A percentile compares a stretch with the other conserved stretches of the same genome.
Evolutionary conservation across 2,113 vertebrate genomes (phyloP).

Genomic region (Daboia siamensis): DNA sequence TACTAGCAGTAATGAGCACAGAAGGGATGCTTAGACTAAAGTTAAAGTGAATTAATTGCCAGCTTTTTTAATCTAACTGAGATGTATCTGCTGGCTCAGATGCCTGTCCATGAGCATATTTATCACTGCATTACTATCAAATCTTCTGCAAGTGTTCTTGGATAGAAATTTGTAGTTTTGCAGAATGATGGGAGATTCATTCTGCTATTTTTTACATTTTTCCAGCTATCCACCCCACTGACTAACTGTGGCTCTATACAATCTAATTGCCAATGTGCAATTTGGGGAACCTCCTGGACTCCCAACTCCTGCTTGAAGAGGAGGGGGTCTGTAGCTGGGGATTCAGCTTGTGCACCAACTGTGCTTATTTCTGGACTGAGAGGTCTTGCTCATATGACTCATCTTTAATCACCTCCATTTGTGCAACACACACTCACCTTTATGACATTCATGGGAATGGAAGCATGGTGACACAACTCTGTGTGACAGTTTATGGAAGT

Average conservation of each 20-base stretch:
- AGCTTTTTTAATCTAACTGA: conserved; percentile 11
- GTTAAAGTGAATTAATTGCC: conserved; percentile 20
- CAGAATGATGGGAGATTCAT: not conserved
- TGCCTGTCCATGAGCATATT: not conserved
- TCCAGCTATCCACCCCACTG: not conserved
- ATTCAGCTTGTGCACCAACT: not conserved
- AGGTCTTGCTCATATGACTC: not conserved
- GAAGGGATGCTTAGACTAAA: not conserved
- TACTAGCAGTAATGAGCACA: not conserved
- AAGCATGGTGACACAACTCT: not conserved
- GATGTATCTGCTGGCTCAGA: not conserved
- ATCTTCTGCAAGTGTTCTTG: not conserved
- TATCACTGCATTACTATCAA: conserved; percentile 18
- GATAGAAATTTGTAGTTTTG: not conserved
- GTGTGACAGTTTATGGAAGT: not conserved
- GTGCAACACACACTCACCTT: not conserved
- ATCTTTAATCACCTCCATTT: not conserved
- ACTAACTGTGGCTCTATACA: not conserved
- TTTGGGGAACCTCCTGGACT: not conserved
- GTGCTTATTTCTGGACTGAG: not conserved
- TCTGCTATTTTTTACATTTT: not conserved
- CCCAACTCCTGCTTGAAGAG: not conserved
- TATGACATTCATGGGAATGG: not conserved
- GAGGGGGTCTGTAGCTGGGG: not conserved
- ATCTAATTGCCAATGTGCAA: not conserved